phyloP scores from a whole-genome alignment of 2,888 invertebrate species.

The Operophtera brumata region DNA sequence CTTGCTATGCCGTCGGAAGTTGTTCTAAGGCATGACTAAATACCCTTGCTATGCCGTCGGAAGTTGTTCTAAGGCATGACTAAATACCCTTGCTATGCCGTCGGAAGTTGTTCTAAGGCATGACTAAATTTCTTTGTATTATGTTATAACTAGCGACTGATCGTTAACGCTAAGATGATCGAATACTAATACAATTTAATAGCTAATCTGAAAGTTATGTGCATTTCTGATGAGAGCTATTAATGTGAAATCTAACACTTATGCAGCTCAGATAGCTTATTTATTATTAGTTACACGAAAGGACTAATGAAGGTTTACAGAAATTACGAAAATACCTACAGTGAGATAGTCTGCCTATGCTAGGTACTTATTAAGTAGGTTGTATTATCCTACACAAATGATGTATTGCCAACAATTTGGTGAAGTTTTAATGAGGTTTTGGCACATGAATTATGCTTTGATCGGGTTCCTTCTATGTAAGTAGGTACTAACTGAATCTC shows the following conservation, averaged over 20 bases:
- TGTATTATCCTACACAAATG: slow-evolving; percentile 34
- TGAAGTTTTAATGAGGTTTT: slow-evolving; percentile 52
- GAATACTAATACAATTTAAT: slow-evolving; percentile 68
- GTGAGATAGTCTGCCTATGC: slow-evolving; percentile 30
- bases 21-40: not conserved
- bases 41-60: not conserved
- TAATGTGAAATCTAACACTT: slow-evolving; percentile 59
- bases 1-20: not conserved
- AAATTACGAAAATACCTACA: slow-evolving; percentile 32
- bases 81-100: not conserved
- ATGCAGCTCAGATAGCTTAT: slow-evolving; percentile 51
- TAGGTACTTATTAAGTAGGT: slow-evolving; percentile 34
- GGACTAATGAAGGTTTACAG: slow-evolving; percentile 36
- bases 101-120: slow-evolving; percentile 1
- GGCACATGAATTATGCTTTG: slow-evolving; percentile 50
- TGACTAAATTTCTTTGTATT: slow-evolving; percentile 3
- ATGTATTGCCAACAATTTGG: slow-evolving; percentile 47
- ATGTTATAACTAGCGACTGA: slow-evolving; percentile 34
- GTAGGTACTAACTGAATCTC: slow-evolving; percentile 3
- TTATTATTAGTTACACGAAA: slow-evolving; percentile 36
- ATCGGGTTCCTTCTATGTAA: slow-evolving; percentile 13
- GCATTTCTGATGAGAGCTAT: slow-evolving; percentile 57
- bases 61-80: slow-evolving; percentile 3
- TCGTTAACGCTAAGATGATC: slow-evolving; percentile 60
- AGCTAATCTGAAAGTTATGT: slow-evolving; percentile 43